phyloP scores from a whole-genome alignment of 1,140 invertebrate species.

The Heliothis virescens region DNA sequence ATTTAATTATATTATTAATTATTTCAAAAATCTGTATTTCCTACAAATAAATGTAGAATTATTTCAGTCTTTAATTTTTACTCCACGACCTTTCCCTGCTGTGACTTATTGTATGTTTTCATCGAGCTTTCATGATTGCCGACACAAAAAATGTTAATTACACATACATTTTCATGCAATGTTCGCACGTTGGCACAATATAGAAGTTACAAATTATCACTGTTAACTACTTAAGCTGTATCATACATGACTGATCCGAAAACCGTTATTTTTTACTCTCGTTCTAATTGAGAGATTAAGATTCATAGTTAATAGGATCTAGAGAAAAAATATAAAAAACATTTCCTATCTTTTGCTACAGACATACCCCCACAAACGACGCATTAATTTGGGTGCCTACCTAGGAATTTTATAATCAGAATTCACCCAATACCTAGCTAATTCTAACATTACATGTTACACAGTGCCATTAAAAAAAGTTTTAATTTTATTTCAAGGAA shows the following conservation, averaged over 20 bases:
- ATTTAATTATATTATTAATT: too few species aligned
- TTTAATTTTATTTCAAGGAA: neutral
- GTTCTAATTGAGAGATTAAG: neutral
- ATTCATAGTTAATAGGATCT: neutral
- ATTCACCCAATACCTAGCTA: too few species aligned
- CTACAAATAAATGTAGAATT: neutral
- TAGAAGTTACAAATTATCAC: constrained; percentile 1
- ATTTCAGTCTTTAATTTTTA: neutral
- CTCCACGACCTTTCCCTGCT: neutral
- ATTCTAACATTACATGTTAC: too few species aligned
- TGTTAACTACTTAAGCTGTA: too few species aligned
- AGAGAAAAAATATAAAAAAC: neutral
- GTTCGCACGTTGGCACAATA: neutral
- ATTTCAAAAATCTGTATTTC: neutral
- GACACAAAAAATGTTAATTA: constrained; percentile 35
- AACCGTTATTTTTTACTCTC: too few species aligned
- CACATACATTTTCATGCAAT: constrained; percentile 25
- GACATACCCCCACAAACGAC: too few species aligned
- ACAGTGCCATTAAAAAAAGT: too few species aligned
- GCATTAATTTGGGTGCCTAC: too few species aligned
- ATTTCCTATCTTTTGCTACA: neutral
- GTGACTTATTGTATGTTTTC: constrained; percentile 22
- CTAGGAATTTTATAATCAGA: too few species aligned
- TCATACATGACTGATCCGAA: too few species aligned
- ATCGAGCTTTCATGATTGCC: constrained; percentile 33